Base-by-base conservation (phyloP, 2,113 vertebrate species). In the Ramphastos sulfuratus region DNA sequence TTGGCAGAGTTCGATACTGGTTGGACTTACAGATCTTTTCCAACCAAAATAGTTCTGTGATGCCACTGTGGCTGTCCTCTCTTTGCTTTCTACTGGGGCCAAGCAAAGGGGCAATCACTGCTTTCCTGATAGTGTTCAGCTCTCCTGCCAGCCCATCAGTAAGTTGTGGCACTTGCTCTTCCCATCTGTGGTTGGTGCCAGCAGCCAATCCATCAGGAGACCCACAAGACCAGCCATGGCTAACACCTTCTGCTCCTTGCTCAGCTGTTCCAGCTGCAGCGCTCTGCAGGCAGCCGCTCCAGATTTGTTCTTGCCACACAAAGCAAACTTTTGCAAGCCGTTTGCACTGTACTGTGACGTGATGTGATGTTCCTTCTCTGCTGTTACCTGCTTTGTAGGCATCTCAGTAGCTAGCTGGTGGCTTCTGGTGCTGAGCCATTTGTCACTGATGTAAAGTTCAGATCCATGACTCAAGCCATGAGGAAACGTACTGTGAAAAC, bases 361-460 rank as follows among this genome's bases (percentile, higher is more conserved):
- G 89, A 71, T 80, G 84, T 92, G 77, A 5, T 37, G 76, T 87
- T 87, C 59, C 66, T 71, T 92, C 91, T 95, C 85, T 93, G 95
- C 94, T 95, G 91, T 96, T 92, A 91, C 89, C 84, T 95, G 86
- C 93, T 96, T 67, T 91, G 89, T 88, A 94, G 95, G 91, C 96
- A 87, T 94, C 95, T 39, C 18, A 82, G n/a, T 44, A 64, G 89
- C 77, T 44, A 60, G 89, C 66, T 42, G 33, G 13, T 86, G 3
- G 24, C 94, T 96, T 76, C 2, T 7, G 83, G 95, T 88, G 93
- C 95, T 66, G 84, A 97, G 94, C 96, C 93, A 35, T 78, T 95
- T 84, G 13, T 80, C 6, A 13, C 10, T 78, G 4, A 8, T 85
- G 84, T 94, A 54, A 54, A 97, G 84, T 91, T 93, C 58, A 93